Base-by-base conservation (phyloP, 2,113 vertebrate species). In the Pogona vitticeps region DNA sequence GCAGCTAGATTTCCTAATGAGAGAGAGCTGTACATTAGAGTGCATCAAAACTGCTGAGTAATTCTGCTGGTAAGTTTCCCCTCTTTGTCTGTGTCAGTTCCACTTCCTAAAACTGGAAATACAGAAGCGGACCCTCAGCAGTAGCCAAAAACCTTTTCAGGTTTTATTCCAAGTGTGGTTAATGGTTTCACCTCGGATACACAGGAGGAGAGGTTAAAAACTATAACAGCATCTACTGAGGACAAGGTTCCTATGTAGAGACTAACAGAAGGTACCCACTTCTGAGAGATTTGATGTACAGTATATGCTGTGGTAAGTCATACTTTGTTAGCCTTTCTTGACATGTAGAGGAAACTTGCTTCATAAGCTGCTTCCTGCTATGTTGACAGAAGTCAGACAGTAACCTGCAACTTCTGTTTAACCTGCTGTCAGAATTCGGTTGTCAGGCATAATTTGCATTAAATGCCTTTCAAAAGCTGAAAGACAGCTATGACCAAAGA, bases 391-490 rank as follows among this genome's bases (percentile, higher is more conserved):
- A 1, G 42, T 80, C 42, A 6, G 6, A 58, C 38, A 76, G 20
- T 15, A 12, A 88, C 81, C 75, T 86, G 59, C 1, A 28, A 46
- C 86, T 91, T 71, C 90, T 87, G 18, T 71, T 91, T 88, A 85
- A 84, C 73, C 67, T 81, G 76, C 40, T 80, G 92, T 40, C 59
- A 13, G 67, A 61, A 0, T 88, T 92, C 67, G 85, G 91, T 68
- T 93, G 91, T 93, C 92, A 92, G 1, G 0, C 59, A 82, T 52
- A 1, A 1, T 86, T 90, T 91, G 18, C 4, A 67, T 68, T 87
- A 82, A 92, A 3, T 88, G 72, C 81, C 40, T 85, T 92, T 89
- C 91, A 82, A 89, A 88, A 20, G 85, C 70, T 26, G 0, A 88
- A 88, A 81, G 93, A 91, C n/a, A 88, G 91, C 79, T 68, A 1